Percentiles rank a stretch among this genome's conserved stretches.
phyloP scores from a whole-genome alignment of 2,888 invertebrate genomes.

The Celastrina argiolus region DNA sequence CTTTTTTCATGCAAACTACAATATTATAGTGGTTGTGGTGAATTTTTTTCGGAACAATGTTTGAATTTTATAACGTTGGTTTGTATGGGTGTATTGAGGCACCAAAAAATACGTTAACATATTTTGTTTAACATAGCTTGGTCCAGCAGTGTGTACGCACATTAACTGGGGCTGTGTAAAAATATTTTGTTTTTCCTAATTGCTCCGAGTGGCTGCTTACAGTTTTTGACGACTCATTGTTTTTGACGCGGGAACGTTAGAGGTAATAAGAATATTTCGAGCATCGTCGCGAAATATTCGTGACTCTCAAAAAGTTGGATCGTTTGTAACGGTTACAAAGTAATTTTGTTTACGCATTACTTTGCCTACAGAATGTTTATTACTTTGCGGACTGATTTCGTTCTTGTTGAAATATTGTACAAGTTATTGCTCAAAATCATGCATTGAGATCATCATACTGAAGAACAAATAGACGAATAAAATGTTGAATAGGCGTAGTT shows the following conservation, averaged over 20 bases:
- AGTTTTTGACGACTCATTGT: slow-evolving; percentile 71
- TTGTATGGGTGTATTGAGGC: no score
- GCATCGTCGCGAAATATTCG: slow-evolving; percentile 17
- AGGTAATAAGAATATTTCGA: slow-evolving; percentile 21
- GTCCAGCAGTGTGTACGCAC: not conserved
- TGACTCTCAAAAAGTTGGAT: slow-evolving; percentile 19
- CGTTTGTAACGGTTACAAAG: slow-evolving; percentile 32
- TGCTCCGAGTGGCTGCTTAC: slow-evolving; percentile 73
- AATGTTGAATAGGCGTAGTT: not conserved
- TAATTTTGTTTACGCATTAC: slow-evolving; percentile 17
- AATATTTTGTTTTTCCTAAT: slow-evolving; percentile 76
- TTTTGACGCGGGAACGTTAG: slow-evolving; percentile 53
- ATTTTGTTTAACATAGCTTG: no score
- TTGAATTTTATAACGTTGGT: no score
- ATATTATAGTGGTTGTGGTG: no score
- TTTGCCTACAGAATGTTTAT: slow-evolving; percentile 5
- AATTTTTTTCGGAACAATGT: not conserved
- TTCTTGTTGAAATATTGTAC: not conserved
- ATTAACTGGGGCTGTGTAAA: slow-evolving; percentile 49
- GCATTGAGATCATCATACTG: not conserved
- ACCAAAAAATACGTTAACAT: no score
- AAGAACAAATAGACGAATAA: not conserved
- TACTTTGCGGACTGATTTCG: slow-evolving; percentile 30
- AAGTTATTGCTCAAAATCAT: not conserved
- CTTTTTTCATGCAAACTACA: no score